Evolutionary conservation across 1,140 invertebrate genomes (phyloP), one percentile per base, ranked within the genome.

Genomic region (Euglossa dilemma): DNA sequence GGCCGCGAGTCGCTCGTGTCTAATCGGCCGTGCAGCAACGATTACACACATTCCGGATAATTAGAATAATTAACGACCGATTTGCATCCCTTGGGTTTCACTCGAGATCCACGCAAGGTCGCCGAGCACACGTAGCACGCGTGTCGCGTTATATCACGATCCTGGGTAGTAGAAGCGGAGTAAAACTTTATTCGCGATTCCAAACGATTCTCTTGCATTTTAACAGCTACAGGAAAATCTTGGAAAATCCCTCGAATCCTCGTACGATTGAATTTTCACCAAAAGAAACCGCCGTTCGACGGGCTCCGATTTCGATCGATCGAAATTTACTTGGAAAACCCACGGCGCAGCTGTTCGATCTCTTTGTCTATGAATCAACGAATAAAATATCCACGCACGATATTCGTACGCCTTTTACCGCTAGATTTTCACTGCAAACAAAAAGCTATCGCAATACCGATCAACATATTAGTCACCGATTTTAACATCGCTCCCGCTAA

Each of bases 121-220:
- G 75, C 63, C 86, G 56, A 83, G 90, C 90, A 92, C 86, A 90
- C 73, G 78, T 86, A 80, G 71, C 76, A 86, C 85, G 83, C 91
- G 85, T 92, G 91, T 87, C 76, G 84, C 81, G 89, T 92, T 92
- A 92, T 92, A 92, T 92, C 91, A 92, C 77, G 52, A 77, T 84
- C 61, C 47, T 43, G 74, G n/a, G 23, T 20, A 0, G 20, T 52
- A 52, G 25, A 25, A 57, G 43, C 43, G 69, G 72, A 36, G 16
- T 56, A n/a, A n/a, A 54, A 52, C 63, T 67, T 50, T 76, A 20
- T 64, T 12, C 1, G 25, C 18, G 28, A 16, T 28, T 7, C 7
- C 0, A 63, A 25, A 36, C 28, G 16, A 36, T 63, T 28, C 18
- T 36, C 25, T 18, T 9, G 8, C 1, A 8, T 18, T 36, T 36